Conservation (phyloP, 2,113 vertebrate genomes). For the Passerina amoena region DNA sequence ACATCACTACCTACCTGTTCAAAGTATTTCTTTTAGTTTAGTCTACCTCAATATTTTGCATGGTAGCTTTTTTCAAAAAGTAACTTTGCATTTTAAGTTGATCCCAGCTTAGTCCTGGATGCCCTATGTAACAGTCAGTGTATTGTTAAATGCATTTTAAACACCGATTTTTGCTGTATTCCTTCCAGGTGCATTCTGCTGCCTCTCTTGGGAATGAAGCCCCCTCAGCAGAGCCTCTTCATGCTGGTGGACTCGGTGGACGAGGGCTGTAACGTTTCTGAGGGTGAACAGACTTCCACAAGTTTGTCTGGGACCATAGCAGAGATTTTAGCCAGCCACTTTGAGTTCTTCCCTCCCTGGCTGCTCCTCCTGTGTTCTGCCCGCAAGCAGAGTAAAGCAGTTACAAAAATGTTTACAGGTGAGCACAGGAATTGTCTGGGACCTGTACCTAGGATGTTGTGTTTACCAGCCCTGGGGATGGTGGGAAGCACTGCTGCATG, state of each 20-base stretch:
- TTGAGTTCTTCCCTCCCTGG: constrained; percentile 96
- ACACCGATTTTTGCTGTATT: background rate
- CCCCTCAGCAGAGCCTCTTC: constrained; percentile 89
- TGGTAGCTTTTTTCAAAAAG: background rate
- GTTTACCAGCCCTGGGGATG: background rate
- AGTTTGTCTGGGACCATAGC: constrained; percentile 88
- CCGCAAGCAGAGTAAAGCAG: constrained; percentile 93
- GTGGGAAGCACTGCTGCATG: background rate
- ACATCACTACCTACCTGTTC: background rate
- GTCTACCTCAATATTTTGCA: background rate
- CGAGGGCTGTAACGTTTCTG: constrained; percentile 83
- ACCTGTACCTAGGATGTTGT: accelerated
- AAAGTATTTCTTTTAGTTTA: background rate
- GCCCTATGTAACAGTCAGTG: no score
- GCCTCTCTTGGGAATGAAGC: constrained; percentile 87
- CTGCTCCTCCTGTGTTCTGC: constrained; percentile 93
- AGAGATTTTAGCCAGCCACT: constrained; percentile 91
- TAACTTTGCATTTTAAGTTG: background rate
- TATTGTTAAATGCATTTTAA: background rate
- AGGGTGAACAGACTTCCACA: constrained; percentile 82
- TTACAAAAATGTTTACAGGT: constrained; percentile 98
- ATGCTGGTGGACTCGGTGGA: constrained; percentile 93
- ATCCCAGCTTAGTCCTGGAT: background rate
- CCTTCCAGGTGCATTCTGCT: constrained; percentile 87
- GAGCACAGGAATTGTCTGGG: background rate